Evolutionary conservation across 2,113 vertebrate species (phyloP).

Genomic region (Eidolon helvum): DNA sequence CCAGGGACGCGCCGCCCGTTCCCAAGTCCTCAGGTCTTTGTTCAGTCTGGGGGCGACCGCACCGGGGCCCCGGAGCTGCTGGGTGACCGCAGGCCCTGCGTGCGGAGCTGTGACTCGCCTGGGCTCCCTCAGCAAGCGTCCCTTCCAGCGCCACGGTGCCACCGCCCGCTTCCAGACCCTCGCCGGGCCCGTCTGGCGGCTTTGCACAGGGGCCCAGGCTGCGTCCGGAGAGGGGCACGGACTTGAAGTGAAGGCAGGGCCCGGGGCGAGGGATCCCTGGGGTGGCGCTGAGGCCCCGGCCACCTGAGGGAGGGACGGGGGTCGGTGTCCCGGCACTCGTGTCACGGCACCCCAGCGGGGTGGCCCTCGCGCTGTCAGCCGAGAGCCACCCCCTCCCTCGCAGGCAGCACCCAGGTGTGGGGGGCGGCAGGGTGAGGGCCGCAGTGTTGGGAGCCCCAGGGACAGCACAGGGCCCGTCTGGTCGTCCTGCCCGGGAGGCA

Average conservation of each 20-base stretch:
- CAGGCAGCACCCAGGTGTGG: no score
- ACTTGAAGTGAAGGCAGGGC: neutral
- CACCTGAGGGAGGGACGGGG: rapidly evolving
- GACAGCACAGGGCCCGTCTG: neutral
- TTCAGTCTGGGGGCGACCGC: no score
- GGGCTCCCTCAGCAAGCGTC: neutral
- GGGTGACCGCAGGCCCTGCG: rapidly evolving
- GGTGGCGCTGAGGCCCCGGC: neutral
- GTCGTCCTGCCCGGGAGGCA: neutral
- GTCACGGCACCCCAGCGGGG: rapidly evolving
- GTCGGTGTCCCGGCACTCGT: rapidly evolving
- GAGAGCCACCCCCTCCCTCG: neutral
- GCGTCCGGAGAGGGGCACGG: neutral
- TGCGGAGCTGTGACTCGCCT: neutral
- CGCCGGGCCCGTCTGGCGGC: neutral
- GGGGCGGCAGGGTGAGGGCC: no score
- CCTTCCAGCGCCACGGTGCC: neutral
- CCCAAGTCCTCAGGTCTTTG: neutral
- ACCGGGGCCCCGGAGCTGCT: rapidly evolving
- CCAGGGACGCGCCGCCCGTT: neutral
- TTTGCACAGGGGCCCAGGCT: neutral
- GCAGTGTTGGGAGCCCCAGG: rapidly evolving
- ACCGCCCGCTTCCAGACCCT: neutral
- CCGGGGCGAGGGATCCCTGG: neutral
- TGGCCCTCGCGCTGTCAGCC: neutral